phyloP scores from a whole-genome alignment of 2,113 vertebrate genomes.

The Triplophysa dalaica region DNA sequence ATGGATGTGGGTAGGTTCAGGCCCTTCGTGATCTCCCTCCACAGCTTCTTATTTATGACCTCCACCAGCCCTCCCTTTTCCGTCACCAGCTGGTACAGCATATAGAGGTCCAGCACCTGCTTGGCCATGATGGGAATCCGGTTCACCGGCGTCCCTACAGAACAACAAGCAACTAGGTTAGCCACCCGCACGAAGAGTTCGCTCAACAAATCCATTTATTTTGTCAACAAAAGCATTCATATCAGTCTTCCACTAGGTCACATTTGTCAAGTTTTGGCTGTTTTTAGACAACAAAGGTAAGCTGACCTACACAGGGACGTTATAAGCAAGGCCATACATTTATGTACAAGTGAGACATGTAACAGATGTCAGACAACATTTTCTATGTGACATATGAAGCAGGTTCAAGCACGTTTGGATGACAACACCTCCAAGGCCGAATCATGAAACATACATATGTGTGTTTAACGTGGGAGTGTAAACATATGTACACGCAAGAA shows the following conservation, averaged over 20 bases:
- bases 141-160: slow-evolving; percentile 92
- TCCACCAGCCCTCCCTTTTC: slow-evolving; percentile 97
- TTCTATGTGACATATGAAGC: background rate
- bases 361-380: slow-evolving; percentile 4
- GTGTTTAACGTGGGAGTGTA: slow-evolving; percentile 12
- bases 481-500: background rate
- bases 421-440: slow-evolving; percentile 28
- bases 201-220: no score
- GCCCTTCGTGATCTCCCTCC: slow-evolving; percentile 97
- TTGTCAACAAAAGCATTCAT: background rate
- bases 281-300: background rate
- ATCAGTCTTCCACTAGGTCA: background rate
- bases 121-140: slow-evolving; percentile 99
- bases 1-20: slow-evolving; percentile 97
- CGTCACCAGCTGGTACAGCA: slow-evolving; percentile 93
- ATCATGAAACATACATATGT: slow-evolving; percentile 43
- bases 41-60: slow-evolving; percentile 98
- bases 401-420: background rate
- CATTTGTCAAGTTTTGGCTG: background rate
- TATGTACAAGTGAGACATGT: background rate
- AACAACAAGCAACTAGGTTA: slow-evolving; percentile 11
- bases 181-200: background rate
- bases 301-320: background rate
- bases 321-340: slow-evolving; percentile 1
- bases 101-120: slow-evolving; percentile 95